Evolutionary conservation across 1,140 invertebrate genomes (phyloP).

Genomic region (Lethrus apterus): DNA sequence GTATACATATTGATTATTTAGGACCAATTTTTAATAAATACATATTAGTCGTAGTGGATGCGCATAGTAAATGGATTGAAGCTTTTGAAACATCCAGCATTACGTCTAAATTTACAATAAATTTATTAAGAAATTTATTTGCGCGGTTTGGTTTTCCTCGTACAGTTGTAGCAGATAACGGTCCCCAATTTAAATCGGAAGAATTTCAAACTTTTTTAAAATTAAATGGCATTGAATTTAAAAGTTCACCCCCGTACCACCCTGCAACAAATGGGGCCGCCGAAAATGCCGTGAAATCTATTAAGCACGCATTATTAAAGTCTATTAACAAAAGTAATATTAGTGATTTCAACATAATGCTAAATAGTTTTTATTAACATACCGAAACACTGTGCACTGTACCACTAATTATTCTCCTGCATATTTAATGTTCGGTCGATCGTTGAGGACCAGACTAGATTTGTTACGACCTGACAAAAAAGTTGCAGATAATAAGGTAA

Average conservation of each 20-base stretch:
- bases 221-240: constrained; percentile 6
- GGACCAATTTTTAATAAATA: constrained; percentile 37
- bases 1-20: constrained; percentile 44
- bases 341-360: background rate
- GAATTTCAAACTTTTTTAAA: constrained; percentile 21
- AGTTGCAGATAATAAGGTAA: background rate
- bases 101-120: constrained; percentile 1
- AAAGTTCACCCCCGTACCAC: background rate
- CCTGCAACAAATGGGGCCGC: background rate
- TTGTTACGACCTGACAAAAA: background rate
- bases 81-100: constrained; percentile 22
- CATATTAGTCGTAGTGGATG: constrained; percentile 42
- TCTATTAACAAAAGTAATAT: background rate
- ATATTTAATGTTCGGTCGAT: constrained; percentile 5
- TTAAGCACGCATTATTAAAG: constrained; percentile 23
- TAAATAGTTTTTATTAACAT: constrained; percentile 6
- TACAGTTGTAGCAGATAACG: constrained; percentile 20
- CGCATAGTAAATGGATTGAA: constrained; percentile 37
- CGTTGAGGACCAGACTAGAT: constrained; percentile 6
- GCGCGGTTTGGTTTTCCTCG: constrained; percentile 3
- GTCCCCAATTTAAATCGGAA: constrained; percentile 21
- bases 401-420: constrained; percentile 2
- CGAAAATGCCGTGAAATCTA: constrained; percentile 24
- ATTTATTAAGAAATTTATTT: constrained; percentile 14
- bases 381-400: constrained; percentile 7